Evolutionary conservation across 2,797 vertebrate genomes (phyloP), one percentile per base, ranked within the genome.

Genomic region (Paedocypris micromegethes): DNA sequence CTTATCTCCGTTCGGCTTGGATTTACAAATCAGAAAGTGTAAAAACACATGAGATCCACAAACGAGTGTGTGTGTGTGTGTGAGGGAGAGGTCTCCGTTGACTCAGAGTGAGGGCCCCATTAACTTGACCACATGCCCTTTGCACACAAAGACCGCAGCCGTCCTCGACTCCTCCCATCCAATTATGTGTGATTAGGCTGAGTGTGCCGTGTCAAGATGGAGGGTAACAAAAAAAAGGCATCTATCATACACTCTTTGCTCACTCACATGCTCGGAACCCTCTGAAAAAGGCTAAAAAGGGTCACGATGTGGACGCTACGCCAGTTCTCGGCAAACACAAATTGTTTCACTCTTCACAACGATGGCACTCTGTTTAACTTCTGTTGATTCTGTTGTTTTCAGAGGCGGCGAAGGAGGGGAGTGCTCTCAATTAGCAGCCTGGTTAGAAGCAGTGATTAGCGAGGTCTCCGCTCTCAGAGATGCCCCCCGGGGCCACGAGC

Each of bases 101-200:
- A 74, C 75, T 76, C 75, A 56, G 4, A 71, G 57, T 80, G 65
- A 88, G 89, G 90, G 86, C 89, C 84, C 91, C 87, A 88, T 90
- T 90, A 92, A 92, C 90, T 83, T 93, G 91, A 91, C 88, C 90
- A 88, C 90, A 90, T 92, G 91, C 89, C 91, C 91, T 90, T 87
- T 88, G 91, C 86, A 90, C 89, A 92, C 91, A 92, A 93, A 91
- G 89, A 88, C 83, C 78, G 89, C 87, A 72, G 76, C 88, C 81
- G 86, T 88, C 88, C 88, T 87, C 86, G 85, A 89, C 89, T 87
- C 91, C 90, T 90, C 91, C 90, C 89, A 87, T 86, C 88, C 88
- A 91, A 92, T 94, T 92, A 93, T 91, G 88, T 91, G 91, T 89
- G 90, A 93, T 92, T 92, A 91, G 90, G 88, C 90, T 92, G 90